Evolutionary conservation across 2,797 vertebrate species (phyloP).

Genomic region (Crenuchus spilurus): DNA sequence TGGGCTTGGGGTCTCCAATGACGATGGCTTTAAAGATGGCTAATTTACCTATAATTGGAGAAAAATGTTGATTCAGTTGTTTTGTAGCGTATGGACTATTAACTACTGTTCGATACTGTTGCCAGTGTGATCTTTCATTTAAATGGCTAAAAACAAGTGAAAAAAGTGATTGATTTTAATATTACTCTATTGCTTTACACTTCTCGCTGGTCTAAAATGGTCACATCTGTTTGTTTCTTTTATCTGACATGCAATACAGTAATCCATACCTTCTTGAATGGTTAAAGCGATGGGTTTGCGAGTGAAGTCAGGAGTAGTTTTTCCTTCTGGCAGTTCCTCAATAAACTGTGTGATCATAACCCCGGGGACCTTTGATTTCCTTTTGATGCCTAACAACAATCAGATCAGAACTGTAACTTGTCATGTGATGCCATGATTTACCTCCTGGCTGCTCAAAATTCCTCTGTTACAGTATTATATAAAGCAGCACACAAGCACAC

Average conservation of each 20-base stretch:
- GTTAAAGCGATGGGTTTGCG: conserved; percentile 87
- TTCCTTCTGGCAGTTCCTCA: conserved; percentile 83
- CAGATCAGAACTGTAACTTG: conserved; percentile 26
- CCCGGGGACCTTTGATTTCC: conserved; percentile 84
- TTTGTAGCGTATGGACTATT: too few relatives aligned
- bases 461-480: too few relatives aligned
- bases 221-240: background rate
- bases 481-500: background rate
- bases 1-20: conserved; percentile 80
- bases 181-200: too few relatives aligned
- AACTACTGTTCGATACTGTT: too few relatives aligned
- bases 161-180: too few relatives aligned
- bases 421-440: background rate
- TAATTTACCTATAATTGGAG: conserved; percentile 78
- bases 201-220: too few relatives aligned
- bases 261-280: conserved; percentile 85
- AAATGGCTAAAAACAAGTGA: too few relatives aligned
- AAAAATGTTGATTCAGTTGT: background rate
- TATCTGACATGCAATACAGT: background rate
- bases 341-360: conserved; percentile 84
- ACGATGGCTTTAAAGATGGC: conserved; percentile 85
- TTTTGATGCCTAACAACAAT: conserved; percentile 71
- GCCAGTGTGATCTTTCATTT: too few relatives aligned
- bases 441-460: background rate
- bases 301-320: conserved; percentile 85